Conservation (phyloP, 2,113 vertebrate species). For the Oostethus manadensis region DNA sequence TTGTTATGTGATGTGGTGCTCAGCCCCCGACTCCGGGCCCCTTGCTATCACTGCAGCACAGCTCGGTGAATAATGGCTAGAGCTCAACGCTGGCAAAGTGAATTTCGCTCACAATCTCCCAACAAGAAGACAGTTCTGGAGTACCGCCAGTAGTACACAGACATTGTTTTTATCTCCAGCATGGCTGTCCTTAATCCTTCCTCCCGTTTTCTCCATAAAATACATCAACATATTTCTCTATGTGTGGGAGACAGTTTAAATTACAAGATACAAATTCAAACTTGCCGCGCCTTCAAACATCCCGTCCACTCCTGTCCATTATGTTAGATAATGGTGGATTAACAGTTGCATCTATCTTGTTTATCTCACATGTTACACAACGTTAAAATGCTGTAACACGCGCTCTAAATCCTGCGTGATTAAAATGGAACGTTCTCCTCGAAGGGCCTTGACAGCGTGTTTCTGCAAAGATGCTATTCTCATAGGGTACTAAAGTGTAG, state of each 20-base stretch:
- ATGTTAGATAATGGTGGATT: too few species aligned
- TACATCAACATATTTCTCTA: slow-evolving; percentile 1
- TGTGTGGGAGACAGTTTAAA: slow-evolving; percentile 21
- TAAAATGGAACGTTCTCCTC: too few species aligned
- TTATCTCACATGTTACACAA: too few species aligned
- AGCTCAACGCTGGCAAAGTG: slow-evolving; percentile 55
- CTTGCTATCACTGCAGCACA: slow-evolving; percentile 46
- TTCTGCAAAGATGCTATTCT: too few species aligned
- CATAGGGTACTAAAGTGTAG: too few species aligned
- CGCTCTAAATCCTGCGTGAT: too few species aligned
- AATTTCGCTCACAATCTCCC: slow-evolving; percentile 49
- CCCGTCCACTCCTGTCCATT: too few species aligned
- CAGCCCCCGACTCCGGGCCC: slow-evolving; percentile 28
- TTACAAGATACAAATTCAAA: too few species aligned
- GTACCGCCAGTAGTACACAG: slow-evolving; percentile 37
- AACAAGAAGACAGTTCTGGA: slow-evolving; percentile 44
- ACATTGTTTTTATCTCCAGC: slow-evolving; percentile 37
- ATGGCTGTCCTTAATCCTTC: slow-evolving; percentile 39
- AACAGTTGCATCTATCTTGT: too few species aligned
- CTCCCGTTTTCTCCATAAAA: slow-evolving; percentile 35
- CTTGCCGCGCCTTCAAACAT: too few species aligned
- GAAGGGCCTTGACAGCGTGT: too few species aligned
- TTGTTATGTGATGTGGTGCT: slow-evolving; percentile 38
- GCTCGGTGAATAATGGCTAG: slow-evolving; percentile 53
- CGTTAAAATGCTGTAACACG: too few species aligned